These are phyloP conservation scores for Coenonympha glycerion DNA, from an alignment of 2,888 invertebrate species.

Conservation along the genomic window DNA sequence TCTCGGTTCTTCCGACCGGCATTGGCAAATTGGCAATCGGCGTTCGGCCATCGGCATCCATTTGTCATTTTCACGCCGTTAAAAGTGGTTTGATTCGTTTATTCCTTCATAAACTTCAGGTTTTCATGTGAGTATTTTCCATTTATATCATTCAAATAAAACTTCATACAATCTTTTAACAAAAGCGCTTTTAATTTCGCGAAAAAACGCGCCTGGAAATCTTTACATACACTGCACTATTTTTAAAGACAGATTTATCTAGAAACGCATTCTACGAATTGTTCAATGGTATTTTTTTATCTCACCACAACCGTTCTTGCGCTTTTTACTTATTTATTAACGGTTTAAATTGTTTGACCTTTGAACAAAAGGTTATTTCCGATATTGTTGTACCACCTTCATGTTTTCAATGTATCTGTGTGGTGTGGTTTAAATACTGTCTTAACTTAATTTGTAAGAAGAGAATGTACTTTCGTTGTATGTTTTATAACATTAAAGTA, in stretches of 20 bases:
- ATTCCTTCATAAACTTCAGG: conserved; percentile 11
- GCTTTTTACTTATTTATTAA: background rate
- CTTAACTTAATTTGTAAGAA: no score
- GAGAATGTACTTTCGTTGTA: background rate
- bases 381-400: background rate
- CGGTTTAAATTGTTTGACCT: background rate
- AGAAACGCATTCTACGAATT: background rate
- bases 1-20: background rate
- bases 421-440: no score
- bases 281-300: background rate
- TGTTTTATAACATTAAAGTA: conserved; percentile 2
- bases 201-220: background rate
- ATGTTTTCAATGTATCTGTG: background rate
- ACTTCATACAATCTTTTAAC: no score
- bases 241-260: background rate
- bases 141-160: background rate
- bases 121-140: conserved; percentile 24
- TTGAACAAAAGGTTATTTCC: background rate
- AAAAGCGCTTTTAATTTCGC: background rate
- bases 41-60: conserved; percentile 10
- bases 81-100: conserved; percentile 18
- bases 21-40: no score
- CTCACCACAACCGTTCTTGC: background rate
- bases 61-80: conserved; percentile 30
- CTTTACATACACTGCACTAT: background rate